Evolutionary conservation across 2,888 invertebrate genomes (phyloP).

Genomic region (Leptogaster cylindrica): DNA sequence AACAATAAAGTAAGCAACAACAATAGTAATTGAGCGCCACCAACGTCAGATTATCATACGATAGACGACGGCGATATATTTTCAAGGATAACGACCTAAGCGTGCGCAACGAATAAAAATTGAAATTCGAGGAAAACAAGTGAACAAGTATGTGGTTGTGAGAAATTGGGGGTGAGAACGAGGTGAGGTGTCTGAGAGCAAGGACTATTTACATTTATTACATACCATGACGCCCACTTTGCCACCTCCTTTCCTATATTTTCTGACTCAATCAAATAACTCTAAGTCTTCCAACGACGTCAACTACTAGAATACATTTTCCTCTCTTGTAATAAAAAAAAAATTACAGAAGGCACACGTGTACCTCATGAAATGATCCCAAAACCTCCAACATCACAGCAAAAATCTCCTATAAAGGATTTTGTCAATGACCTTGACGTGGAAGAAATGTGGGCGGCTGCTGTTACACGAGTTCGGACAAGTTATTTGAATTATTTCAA

Average conservation of each 20-base stretch:
- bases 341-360: background rate
- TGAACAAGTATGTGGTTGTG: constrained; percentile 12
- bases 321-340: too few relatives aligned
- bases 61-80: background rate
- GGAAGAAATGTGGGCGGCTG: constrained; percentile 2
- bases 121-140: background rate
- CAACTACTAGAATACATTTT: too few relatives aligned
- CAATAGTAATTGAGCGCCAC: too few relatives aligned
- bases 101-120: background rate
- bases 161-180: background rate
- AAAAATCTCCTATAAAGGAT: constrained; percentile 3
- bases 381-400: background rate
- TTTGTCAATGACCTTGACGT: constrained; percentile 6
- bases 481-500: background rate
- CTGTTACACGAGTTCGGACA: constrained; percentile 15
- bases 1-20: too few relatives aligned
- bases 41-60: too few relatives aligned
- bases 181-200: background rate
- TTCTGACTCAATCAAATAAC: too few relatives aligned
- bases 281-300: too few relatives aligned
- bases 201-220: background rate
- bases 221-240: constrained; percentile 2
- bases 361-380: background rate
- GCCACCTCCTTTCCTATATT: background rate
- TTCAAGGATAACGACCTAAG: constrained; percentile 31